phyloP scores from a whole-genome alignment of 1,140 invertebrate genomes.

The Centruroides sculpturatus region DNA sequence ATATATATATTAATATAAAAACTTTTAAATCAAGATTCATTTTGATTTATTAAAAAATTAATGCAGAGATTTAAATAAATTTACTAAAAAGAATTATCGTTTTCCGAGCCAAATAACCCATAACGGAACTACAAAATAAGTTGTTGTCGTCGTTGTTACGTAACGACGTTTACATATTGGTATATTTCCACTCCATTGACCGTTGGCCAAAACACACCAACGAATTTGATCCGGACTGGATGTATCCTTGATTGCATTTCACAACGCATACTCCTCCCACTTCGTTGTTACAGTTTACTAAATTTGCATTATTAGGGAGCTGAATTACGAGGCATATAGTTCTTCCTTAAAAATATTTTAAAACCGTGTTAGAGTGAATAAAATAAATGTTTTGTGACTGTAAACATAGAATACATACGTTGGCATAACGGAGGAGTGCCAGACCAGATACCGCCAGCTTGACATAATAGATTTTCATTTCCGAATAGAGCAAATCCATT shows the following conservation, averaged over 20 bases:
- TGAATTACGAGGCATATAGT: constrained; percentile 1
- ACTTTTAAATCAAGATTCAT: too few relatives aligned
- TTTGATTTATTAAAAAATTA: too few relatives aligned
- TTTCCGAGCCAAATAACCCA: too few relatives aligned
- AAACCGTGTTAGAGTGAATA: too few relatives aligned
- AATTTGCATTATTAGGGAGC: constrained; percentile 17
- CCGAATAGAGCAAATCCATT: constrained; percentile 9
- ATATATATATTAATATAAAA: too few relatives aligned
- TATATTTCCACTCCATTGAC: constrained; percentile 6
- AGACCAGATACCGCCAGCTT: constrained; percentile 10
- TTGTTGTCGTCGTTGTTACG: constrained; percentile 20
- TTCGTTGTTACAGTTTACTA: constrained; percentile 6
- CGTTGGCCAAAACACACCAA: constrained; percentile 14
- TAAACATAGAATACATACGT: neutral
- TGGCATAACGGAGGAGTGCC: constrained; percentile 2
- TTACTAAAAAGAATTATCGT: too few relatives aligned
- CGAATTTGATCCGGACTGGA: constrained; percentile 22
- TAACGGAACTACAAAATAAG: too few relatives aligned
- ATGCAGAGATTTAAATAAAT: too few relatives aligned
- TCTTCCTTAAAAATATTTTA: neutral
- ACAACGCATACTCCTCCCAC: constrained; percentile 16
- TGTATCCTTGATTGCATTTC: constrained; percentile 28
- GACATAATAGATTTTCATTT: constrained; percentile 6
- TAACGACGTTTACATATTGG: constrained; percentile 10
- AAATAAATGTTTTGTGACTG: too few relatives aligned